Base-by-base conservation (phyloP, 2,113 vertebrate species). In the Tor tambroides region DNA sequence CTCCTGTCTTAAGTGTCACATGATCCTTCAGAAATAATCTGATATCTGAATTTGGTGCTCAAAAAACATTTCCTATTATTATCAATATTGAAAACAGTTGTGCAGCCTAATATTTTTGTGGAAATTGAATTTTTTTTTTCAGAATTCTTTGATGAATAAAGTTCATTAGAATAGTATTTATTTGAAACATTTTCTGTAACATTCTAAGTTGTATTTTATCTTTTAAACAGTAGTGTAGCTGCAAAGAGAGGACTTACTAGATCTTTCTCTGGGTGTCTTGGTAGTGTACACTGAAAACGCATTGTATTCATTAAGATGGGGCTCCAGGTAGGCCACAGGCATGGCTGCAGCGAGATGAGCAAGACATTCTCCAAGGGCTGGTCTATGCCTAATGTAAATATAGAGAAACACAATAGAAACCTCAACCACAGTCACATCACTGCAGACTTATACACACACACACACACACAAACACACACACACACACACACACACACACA, bases 261-360 rank as follows among this genome's bases (percentile, higher is more conserved):
- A 95, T 87, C 97, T 92, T 90, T 98, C 97, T 21, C 97, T 94
- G 12, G 96, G 95, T 8, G 96, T 96, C 91, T 99, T 99, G 93
- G 98, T 99, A 89, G 97, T 99, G 93, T 99, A 99, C 2, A 99
- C 97, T 0, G 98, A 98, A 91, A 93, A 97, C 38, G 95, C 93
- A 0, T 99, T 99, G 86, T 93, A 96, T 67, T 96, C 95, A 28
- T 99, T 98, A 10, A 98, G 94, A 49, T 94, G 91, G 0, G 97
- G 98, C 89, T 98, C 98, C 88, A 98, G 91, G 91, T 95, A 99
- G 0, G 98, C 98, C 65, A 99, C 97, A 0, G 97, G 98, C 97
- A 98, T 98, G 0, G 98, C 97, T 0, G 97, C 96, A 0, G 98
- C 98, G 72, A 99, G 93, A 21, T 97, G 94, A 81, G 97, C 97